Base-by-base conservation (phyloP, 2,113 vertebrate species). In the Synodontis membranacea region DNA sequence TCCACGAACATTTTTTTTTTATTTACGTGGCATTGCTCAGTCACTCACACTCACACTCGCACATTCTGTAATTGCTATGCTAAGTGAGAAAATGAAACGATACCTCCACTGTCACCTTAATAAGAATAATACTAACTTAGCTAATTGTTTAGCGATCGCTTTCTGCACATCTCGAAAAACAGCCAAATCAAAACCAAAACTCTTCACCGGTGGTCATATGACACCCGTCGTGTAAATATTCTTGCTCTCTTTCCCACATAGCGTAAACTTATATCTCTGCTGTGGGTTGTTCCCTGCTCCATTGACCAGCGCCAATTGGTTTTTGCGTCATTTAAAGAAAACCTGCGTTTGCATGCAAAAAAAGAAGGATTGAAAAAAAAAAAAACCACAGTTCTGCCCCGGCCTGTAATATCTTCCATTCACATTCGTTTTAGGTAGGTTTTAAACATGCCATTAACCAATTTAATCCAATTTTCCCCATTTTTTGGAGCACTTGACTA, bases 391-490 rank as follows among this genome's bases (percentile, higher is more conserved):
- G 56, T 81, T 86, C 91, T 86, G 88, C 92, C 90, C 23, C 25
- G 81, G 87, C 88, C 89, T 91, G 92, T 95, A 95, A 95, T 94
- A 93, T 94, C 94, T 94, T 95, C 94, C 94, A 95, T 95, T 93
- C 94, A 90, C 91, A 86, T 94, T 94, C 91, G 94, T 94, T 95
- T 95, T 93, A 94, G 94, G 91, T 94, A 94, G 94, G 94, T 94
- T 95, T 95, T 93, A 95, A 96, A 95, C 94, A 95, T 95, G 93
- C 94, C 92, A 95, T 95, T 95, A 95, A 94, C 93, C 94, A 96
- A 96, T 96, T 95, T 95, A 95, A 94, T 96, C 94, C 94, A 95
- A 95, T 96, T 95, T 94, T 94, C 93, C 93, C 92, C 93, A 93
- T 94, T 95, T 95, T 94, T 93, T 91, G 76, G 91, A 92, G 93